These are phyloP conservation scores for Lottia scabra DNA, from an alignment of 2,888 invertebrate species.

Conservation along the genomic window DNA sequence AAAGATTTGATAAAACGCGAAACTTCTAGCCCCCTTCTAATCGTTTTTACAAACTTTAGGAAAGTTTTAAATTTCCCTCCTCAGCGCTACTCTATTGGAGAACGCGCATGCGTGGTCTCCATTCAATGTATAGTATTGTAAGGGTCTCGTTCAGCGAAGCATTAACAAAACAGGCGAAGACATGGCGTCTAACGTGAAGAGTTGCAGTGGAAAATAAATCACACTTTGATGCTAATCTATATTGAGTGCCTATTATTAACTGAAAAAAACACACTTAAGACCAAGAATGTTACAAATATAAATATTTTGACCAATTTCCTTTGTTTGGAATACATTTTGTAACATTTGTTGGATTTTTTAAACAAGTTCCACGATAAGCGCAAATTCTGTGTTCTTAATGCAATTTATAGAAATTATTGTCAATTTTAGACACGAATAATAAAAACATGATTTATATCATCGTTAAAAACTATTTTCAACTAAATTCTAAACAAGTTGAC, in stretches of 20 bases:
- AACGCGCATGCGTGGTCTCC: not conserved
- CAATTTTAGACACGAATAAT: no score
- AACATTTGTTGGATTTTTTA: no score
- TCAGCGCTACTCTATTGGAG: not conserved
- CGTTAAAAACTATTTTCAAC: no score
- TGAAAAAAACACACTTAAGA: no score
- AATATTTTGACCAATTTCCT: no score
- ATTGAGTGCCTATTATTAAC: not conserved
- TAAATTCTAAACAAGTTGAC: no score
- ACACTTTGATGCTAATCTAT: not conserved
- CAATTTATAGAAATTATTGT: no score
- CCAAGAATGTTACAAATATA: no score
- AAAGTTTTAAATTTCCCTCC: conserved; percentile 30
- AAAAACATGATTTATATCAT: no score
- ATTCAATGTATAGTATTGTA: not conserved
- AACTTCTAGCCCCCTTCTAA: not conserved
- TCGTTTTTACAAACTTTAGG: not conserved
- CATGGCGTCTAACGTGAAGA: not conserved
- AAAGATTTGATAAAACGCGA: conserved; percentile 1
- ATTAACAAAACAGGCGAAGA: not conserved
- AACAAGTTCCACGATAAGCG: no score
- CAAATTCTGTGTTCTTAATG: no score
- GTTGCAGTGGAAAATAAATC: not conserved
- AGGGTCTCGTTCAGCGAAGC: not conserved
- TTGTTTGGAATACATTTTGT: no score